Evolutionary conservation across 1,140 invertebrate species (phyloP), one percentile per base, ranked within the genome.

Genomic region (Grapholita molesta): DNA sequence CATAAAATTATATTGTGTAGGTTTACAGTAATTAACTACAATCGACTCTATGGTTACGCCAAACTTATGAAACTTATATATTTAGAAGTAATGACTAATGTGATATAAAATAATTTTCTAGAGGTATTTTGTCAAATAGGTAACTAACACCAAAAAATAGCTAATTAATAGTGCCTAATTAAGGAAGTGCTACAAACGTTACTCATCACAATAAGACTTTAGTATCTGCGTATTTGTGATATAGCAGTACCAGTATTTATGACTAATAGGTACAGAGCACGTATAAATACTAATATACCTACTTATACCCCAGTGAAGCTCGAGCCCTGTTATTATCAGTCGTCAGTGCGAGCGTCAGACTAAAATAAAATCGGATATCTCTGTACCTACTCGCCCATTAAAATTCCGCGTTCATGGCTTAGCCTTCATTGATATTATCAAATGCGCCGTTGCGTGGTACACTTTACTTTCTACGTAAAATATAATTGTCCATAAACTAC

Each of bases 291-390:
- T 18, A 48, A 48, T 48, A 15, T 48, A 21, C 42, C 42, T 48
- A 21, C 42, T 48, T 48, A 18, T 48, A 15, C 38, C 15, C 11
- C 55, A 61, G n/a, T 61, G 55, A 61, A 61, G 25, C 53, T 28
- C 55, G 25, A 61, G 55, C 55, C 55, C 55, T 61, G 55, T 61
- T 61, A 61, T 61, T 61, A 61, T 61, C 55, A 61, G 55, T 61
- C 55, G 55, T 61, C 55, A 30, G 55, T 32, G 24, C 55, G 55
- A 61, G 55, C 55, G 55, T 61, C 55, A 61, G 55, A 25, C 55
- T 25, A 61, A 61, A 61, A 61, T 61, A 61, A 61, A 61, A 61
- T 61, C 25, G 24, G 55, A 61, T 61, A 61, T 32, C 28, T 61
- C 24, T 57, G 53, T 57, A 61, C 25, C 55, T 61, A 61, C 23